phyloP scores from a whole-genome alignment of 2,113 vertebrate genomes.

The Emydura subglobosa region DNA sequence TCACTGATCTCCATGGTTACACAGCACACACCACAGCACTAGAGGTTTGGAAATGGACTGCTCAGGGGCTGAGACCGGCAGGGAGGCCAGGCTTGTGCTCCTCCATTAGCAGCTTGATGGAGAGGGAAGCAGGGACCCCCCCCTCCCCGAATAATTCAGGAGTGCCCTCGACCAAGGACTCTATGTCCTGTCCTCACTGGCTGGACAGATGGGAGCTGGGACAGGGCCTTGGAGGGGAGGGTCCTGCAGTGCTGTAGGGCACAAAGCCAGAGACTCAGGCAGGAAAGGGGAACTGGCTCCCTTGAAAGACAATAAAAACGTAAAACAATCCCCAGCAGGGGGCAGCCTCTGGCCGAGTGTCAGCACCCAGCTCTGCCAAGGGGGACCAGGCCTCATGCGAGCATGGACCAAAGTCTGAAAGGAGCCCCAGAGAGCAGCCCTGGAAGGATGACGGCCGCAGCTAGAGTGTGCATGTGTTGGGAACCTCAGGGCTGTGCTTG shows the following conservation, averaged over 20 bases:
- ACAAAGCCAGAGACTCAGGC: neutral
- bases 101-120: neutral
- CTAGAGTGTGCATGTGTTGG: rapidly evolving
- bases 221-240: neutral
- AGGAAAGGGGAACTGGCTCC: neutral
- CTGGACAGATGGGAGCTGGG: neutral
- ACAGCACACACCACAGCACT: neutral
- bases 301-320: neutral
- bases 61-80: neutral
- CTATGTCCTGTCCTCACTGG: neutral
- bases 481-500: neutral
- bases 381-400: neutral
- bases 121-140: neutral
- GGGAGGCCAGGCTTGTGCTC: neutral
- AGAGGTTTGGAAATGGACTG: neutral
- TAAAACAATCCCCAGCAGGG: neutral
- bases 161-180: neutral
- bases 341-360: neutral
- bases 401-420: neutral
- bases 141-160: neutral
- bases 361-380: rapidly evolving
- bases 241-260: neutral
- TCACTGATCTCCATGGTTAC: neutral
- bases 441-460: neutral
- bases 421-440: neutral